Base-by-base conservation (phyloP, 2,888 invertebrate species). In the Chelonus formosanus region DNA sequence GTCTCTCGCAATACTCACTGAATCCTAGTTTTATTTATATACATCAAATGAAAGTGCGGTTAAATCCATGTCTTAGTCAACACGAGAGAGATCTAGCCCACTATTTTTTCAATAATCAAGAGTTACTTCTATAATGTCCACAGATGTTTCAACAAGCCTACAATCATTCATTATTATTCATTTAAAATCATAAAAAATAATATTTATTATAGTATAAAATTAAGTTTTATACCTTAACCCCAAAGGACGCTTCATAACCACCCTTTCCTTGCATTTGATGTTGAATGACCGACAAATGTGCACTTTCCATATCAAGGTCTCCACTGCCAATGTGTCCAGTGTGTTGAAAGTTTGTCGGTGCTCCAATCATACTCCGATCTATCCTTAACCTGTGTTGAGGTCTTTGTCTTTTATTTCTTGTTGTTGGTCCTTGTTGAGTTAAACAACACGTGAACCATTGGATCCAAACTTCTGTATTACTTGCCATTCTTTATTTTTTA, bases 191-290 rank as follows among this genome's bases (percentile, higher is more conserved):
- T 44, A 0, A 3, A 44, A 44, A 44, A 44, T 4, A 3, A 7
- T 20, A 20, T 20, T 20, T 20, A 20, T 20, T 20, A 20, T 20
- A 20, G 20, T 20, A 20, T 20, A 20, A 20, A 20, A 20, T 20
- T 20, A 20, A 20, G 20, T 20, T 20, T 1, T 20, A 7, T 35
- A 50, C 89, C 88, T 89, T 89, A 73, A 89, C 88, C 66, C 88
- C 86, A 72, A 88, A 88, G 43, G 90, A 87, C 85, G 90, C 89
- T 83, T 96, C 94, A 83, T 95, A 96, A 74, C 96, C 96, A 62
- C 97, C 97, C 88, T 97, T 97, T 85, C 96, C 95, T 84, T 94
- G 93, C 96, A 97, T 96, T 86, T 97, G 96, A 79, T 91, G 92
- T 86, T 96, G 95, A 81, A 97, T 90, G 74, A 94, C 92, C 81